These are phyloP conservation scores for Apus apus DNA, from an alignment of 2,113 vertebrate genomes.

Conservation along the genomic window DNA sequence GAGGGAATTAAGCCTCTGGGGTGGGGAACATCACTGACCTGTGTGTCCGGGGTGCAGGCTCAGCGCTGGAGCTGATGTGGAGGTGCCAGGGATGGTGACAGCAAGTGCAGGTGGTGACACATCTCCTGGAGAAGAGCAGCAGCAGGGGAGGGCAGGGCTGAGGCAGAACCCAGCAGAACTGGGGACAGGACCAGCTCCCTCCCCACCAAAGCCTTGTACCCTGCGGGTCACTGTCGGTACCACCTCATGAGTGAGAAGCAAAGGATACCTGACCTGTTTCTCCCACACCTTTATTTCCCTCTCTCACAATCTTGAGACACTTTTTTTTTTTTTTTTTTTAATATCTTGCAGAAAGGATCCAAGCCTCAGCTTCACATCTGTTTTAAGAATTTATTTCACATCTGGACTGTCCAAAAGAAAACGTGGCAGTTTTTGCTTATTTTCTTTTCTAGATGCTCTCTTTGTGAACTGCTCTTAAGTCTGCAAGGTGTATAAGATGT, in stretches of 20 bases:
- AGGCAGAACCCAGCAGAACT: neutral
- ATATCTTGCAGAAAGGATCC: neutral
- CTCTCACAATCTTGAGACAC: neutral
- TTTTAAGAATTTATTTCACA: neutral
- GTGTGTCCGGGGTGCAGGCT: neutral
- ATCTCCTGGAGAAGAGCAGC: neutral
- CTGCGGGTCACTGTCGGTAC: rapidly evolving
- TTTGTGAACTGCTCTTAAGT: neutral
- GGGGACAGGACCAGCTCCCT: neutral
- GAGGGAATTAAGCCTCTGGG: neutral
- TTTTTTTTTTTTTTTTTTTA: too few relatives aligned
- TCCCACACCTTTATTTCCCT: neutral
- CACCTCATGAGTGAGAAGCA: neutral
- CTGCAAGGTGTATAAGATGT: neutral
- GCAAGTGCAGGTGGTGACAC: neutral
- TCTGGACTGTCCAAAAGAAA: neutral
- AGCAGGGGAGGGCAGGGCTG: rapidly evolving
- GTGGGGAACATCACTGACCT: neutral
- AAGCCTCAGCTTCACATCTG: neutral
- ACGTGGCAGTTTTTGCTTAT: rapidly evolving
- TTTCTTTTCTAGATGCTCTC: neutral
- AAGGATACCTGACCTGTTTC: neutral
- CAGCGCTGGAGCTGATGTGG: neutral
- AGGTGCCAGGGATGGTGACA: neutral
- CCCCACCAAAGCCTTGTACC: neutral